Evolutionary conservation across 1,140 invertebrate species (phyloP).

Genomic region (Octopus sinensis): DNA sequence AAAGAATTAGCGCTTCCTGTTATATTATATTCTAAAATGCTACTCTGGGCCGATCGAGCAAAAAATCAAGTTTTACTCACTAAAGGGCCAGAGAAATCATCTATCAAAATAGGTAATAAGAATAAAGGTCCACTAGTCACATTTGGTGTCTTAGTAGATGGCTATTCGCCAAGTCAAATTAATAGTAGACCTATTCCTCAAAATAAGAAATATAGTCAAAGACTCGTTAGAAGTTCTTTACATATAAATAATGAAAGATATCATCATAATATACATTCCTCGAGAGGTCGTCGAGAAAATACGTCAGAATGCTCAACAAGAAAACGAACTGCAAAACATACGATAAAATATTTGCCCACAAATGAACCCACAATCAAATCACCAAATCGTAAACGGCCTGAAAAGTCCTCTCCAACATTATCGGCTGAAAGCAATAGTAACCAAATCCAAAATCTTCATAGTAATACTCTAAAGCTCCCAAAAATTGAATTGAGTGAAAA

Average conservation of each 20-base stretch:
- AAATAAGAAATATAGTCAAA: background rate
- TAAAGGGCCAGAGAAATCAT: constrained; percentile 44
- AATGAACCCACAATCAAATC: background rate
- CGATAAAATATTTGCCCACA: background rate
- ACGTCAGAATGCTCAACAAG: background rate
- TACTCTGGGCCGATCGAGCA: constrained; percentile 50
- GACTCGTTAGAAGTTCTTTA: background rate
- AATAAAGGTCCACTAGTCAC: constrained; percentile 44
- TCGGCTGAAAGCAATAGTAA: background rate
- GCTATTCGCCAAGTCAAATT: constrained; percentile 48
- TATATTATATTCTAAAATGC: constrained; percentile 43
- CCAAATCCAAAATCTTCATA: background rate
- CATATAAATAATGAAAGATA: too few species aligned
- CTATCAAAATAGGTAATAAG: constrained; percentile 42
- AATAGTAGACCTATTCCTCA: constrained; percentile 42
- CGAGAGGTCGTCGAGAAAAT: background rate
- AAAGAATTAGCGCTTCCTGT: constrained; percentile 46
- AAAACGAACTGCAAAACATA: background rate
- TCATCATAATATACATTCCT: background rate
- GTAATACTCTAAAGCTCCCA: background rate
- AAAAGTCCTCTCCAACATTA: background rate
- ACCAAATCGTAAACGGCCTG: background rate
- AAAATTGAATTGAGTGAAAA: background rate
- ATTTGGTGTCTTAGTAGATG: constrained; percentile 47
- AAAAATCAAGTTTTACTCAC: constrained; percentile 47